Evolutionary conservation across 2,113 vertebrate genomes (phyloP).

Genomic region (Oreochromis spilurus): DNA sequence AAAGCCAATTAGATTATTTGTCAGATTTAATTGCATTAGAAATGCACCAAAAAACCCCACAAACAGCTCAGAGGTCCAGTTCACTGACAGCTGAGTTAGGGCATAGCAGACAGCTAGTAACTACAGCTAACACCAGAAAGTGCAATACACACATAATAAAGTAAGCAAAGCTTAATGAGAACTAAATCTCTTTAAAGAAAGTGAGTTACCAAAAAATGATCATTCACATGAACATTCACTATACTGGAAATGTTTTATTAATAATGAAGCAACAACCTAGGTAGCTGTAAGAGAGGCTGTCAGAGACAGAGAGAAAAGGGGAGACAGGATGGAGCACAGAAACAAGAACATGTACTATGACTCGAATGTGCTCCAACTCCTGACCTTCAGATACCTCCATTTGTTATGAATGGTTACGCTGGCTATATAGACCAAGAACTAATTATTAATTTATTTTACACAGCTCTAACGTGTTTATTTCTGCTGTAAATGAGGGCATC

Average conservation of each 20-base stretch:
- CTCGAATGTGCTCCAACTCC: not conserved
- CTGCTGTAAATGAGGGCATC: not conserved
- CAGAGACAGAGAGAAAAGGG: not conserved
- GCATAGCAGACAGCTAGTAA: not conserved
- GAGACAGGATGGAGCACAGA: not conserved
- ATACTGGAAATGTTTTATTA: not conserved
- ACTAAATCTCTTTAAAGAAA: not conserved
- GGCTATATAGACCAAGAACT: not conserved
- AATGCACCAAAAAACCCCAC: not conserved
- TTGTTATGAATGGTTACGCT: rapidly evolving
- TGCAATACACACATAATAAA: not conserved
- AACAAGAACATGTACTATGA: rapidly evolving
- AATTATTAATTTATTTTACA: not conserved
- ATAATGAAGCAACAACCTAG: not conserved
- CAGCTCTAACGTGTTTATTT: not conserved
- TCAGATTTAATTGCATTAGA: not conserved
- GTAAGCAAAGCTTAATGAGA: not conserved
- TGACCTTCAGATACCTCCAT: not conserved
- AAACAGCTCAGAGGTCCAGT: not conserved
- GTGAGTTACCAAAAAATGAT: no score
- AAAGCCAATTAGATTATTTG: not conserved
- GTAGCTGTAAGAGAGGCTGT: not conserved
- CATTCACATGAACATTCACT: not conserved
- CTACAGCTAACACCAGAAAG: not conserved
- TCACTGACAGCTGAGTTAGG: not conserved